These are phyloP conservation scores for Aricia artaxerxes DNA, from an alignment of 2,888 invertebrate species.

Conservation along the genomic window DNA sequence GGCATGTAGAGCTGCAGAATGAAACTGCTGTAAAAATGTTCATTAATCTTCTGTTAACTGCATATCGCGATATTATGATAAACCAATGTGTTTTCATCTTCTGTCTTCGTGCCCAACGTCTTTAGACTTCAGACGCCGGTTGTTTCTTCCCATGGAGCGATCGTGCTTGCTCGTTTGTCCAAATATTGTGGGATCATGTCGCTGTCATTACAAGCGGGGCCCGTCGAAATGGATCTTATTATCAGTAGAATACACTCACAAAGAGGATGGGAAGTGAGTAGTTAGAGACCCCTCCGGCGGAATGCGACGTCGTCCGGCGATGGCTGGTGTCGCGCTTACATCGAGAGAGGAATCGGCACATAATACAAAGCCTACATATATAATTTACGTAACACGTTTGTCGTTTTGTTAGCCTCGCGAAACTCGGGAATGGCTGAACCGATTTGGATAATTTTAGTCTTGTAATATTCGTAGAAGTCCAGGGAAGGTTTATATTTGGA, in stretches of 20 bases:
- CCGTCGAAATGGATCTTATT: slow-evolving; percentile 35
- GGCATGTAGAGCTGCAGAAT: not conserved
- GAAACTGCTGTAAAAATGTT: not conserved
- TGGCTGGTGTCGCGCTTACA: not conserved
- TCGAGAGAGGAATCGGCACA: not conserved
- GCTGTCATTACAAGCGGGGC: slow-evolving; percentile 8
- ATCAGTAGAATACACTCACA: slow-evolving; percentile 29
- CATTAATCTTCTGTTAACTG: not conserved
- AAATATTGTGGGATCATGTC: not conserved
- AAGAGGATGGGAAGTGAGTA: slow-evolving; percentile 53
- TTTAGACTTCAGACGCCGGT: not conserved
- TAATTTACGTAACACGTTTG: no score
- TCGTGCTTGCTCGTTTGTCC: not conserved
- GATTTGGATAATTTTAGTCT: no score
- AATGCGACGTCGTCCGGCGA: slow-evolving; percentile 36
- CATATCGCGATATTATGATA: not conserved
- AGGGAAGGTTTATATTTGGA: no score
- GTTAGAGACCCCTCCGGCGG: slow-evolving; percentile 37
- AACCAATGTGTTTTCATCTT: not conserved
- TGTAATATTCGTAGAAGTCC: no score
- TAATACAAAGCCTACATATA: not conserved
- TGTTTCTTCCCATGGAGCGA: not conserved
- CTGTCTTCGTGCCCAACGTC: no score
- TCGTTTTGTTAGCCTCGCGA: not conserved
- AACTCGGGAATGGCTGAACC: no score